Base-by-base conservation (phyloP, 23 tunicate species). In the Botrylloides violaceus region DNA sequence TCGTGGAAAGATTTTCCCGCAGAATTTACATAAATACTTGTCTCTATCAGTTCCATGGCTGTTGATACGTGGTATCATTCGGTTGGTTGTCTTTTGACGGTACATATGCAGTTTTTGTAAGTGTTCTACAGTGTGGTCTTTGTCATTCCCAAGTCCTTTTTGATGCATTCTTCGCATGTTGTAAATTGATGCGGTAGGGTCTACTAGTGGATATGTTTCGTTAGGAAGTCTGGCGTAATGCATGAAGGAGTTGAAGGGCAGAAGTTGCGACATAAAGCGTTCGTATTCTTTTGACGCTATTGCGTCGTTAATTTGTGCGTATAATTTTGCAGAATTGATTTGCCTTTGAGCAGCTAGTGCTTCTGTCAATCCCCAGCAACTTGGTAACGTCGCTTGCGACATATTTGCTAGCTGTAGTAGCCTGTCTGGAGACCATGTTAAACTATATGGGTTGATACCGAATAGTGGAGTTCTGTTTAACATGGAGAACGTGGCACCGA, bases 1-100 rank as follows among this genome's bases (percentile, higher is more conserved):
- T 72, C 98, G 77, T 26, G 98, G 98, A 36, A 93, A 93, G 37
- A 81, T 75, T 50, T 93, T 93, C 29, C 83, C 83, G 58, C 98
- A 93, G 38, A 70, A 93, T 32, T 87, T 82, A 66, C 98, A 93
- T 5, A 82, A 66, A 62, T 85, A 93, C 31, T 92, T 59, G 56
- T 85, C 92, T 37, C 82, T 76, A 15, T 63, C 70, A 31, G n/a
- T 19, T 29, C 53, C 53, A 15, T 43, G 53, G 53, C 53, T 15
- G 9, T 43, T 43, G 15, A 43, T 7, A 15, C 24, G 59, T 80
- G 29, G 53, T 22, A 4, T 79, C 64, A 21, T 47, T 18, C 65
- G 15, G 75, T 29, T 12, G 19, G 1, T 24, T n/a, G 23, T 15
- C 21, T 26, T 25, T 25, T 60, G 65, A n/a, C 27, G 30, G 30